Evolutionary conservation across 1,140 invertebrate genomes (phyloP), one percentile per base, ranked within the genome.

Genomic region (Acromyrmex heyeri): DNA sequence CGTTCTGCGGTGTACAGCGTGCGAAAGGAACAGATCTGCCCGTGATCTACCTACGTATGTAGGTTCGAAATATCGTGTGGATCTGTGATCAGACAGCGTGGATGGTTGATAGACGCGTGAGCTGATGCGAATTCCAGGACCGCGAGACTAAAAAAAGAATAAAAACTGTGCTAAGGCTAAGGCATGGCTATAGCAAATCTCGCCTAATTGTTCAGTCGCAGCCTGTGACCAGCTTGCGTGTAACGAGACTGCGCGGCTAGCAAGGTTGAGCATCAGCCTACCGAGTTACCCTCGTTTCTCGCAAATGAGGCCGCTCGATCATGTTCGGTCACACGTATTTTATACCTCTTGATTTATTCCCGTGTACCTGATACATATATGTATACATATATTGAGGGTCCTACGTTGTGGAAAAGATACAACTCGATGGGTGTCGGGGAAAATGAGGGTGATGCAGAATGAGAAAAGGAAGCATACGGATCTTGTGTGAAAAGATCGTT

Each of bases 261-360:
- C 67, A 72, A 73, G 53, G 38, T 82, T 48, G 67, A 82, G 67
- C 55, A 61, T 48, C 69, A 38, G n/a, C 18, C 69, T 50, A 50
- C 10, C 38, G 38, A 10, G 38, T 44, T 73, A 61, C 24, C 48
- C 69, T 30, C 79, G 55, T 83, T 50, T 21, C 21, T 48, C 69
- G 72, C 69, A 59, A 85, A 85, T 21, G 83, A 21, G 75, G 83
- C 50, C 83, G 48, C 34, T 85, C 82, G 82, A 79, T 85, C 73
- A 59, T 16, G 34, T 57, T 59, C 38, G 21, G 34, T 38, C 79
- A 64, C 82, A 79, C 73, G 73, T 62, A 73, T 79, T 79, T 64
- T 62, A 57, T 78, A 44, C 12, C 30, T 53, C 72, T 65, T 85
- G 82, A 85, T 85, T 85, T 85, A 85, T 85, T 85, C 48, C 53